Conservation (phyloP, 2,113 vertebrate species). For the Lepus timidus region DNA sequence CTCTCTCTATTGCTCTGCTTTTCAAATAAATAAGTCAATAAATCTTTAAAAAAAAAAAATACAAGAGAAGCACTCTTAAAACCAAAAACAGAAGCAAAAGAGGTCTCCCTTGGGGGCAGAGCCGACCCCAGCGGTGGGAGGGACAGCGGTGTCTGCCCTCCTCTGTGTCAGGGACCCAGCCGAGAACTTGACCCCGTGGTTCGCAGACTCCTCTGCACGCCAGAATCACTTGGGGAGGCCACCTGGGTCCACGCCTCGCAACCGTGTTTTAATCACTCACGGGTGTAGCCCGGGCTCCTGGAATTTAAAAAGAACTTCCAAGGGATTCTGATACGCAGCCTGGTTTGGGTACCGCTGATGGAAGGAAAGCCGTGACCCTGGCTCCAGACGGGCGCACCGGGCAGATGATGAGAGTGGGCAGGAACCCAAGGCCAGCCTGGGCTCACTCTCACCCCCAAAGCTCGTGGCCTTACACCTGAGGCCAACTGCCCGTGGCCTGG, state of each 20-base stretch:
- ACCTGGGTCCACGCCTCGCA: not conserved
- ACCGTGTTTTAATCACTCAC: not conserved
- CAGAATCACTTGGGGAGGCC: not conserved
- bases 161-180: not conserved
- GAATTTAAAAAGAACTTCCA: not conserved
- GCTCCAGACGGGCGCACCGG: not conserved
- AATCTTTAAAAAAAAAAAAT: not conserved
- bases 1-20: no score
- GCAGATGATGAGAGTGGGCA: fast-evolving
- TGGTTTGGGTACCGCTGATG: not conserved
- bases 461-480: not conserved
- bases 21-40: no score
- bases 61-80: not conserved
- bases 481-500: not conserved
- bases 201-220: not conserved
- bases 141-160: not conserved
- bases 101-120: not conserved
- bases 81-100: not conserved
- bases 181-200: not conserved
- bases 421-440: not conserved
- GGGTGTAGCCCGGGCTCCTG: not conserved
- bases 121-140: not conserved
- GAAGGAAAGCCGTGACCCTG: not conserved
- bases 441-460: not conserved
- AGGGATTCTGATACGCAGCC: not conserved